Percentiles rank a stretch among this genome's conserved stretches.
Evolutionary conservation across 2,113 vertebrate species (phyloP).

Genomic region (Argyrosomus japonicus): DNA sequence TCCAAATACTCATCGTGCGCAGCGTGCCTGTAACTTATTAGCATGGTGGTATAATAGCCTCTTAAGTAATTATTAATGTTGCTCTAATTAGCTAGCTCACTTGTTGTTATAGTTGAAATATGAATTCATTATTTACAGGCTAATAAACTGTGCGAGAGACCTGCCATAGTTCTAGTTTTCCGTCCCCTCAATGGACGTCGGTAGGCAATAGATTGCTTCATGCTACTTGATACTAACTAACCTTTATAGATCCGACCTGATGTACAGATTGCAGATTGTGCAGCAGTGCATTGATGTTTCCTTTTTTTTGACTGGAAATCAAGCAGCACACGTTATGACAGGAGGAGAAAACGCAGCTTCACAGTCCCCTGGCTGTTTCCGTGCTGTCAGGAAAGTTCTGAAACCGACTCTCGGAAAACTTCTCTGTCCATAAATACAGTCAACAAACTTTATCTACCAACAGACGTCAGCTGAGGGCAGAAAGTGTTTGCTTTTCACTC

Average conservation of each 20-base stretch:
- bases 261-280: not conserved
- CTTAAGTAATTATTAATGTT: not conserved
- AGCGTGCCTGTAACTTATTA: not conserved
- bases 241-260: not conserved
- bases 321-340: not conserved
- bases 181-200: not conserved
- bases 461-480: not conserved
- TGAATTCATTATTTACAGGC: not conserved
- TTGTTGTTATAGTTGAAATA: conserved; percentile 8
- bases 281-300: not conserved
- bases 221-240: not conserved
- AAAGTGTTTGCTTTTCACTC: conserved; percentile 29
- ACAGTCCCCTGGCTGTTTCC: not conserved
- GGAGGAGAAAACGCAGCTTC: not conserved
- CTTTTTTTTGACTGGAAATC: not conserved
- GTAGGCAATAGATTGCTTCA: no score
- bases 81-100: not conserved
- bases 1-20: not conserved
- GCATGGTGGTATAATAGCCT: not conserved
- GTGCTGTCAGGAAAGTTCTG: conserved; percentile 17
- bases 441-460: conserved; percentile 6
- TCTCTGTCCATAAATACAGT: not conserved
- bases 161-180: not conserved
- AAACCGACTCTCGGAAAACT: not conserved
- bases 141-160: not conserved